Evolutionary conservation across 2,888 invertebrate genomes (phyloP), one percentile per base, ranked within the genome.

Genomic region (Caenorhabditis auriculariae): DNA sequence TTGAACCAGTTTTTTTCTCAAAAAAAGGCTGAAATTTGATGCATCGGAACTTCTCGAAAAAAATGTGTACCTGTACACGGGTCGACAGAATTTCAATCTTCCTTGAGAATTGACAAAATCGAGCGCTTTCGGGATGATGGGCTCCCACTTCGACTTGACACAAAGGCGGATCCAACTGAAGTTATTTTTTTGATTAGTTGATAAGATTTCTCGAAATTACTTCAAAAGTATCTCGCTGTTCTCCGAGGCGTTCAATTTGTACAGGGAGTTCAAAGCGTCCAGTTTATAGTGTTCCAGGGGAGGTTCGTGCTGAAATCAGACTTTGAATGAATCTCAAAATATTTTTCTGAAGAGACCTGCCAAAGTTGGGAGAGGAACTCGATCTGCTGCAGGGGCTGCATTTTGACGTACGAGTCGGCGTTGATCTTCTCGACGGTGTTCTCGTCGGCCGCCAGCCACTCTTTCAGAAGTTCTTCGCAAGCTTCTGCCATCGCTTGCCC

Each of bases 51-150:
- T 15, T 5, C 9, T 6, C 6, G 26, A 44, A 23, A 44, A 6
- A 44, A 15, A 15, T 88, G 83, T 38, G 12, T 39, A 66, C 71
- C 79, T 66, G 78, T 91, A 93, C 45, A 94, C 85, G 2, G 93
- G 92, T 29, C 91, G 86, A 2, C 90, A 89, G 83, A 88, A 94
- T 83, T 94, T 94, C 90, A 93, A 90, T 52, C 94, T 87, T 32
- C 93, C 93, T 79, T 90, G 88, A 19, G 87, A 87, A 69, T 89
- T 90, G 7, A 91, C 87, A 85, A 93, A 93, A 21, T 87, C 82
- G 53, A 93, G 84, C 1, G 89, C 88, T 17, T 87, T 85, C 1
- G 86, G 83, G 32, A 93, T 83, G 75, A 87, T 88, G 0, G 86
- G 84, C 26, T 86, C 83, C 86, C 91, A 89, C 53, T 86, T 86